Base-by-base conservation (phyloP, 2,113 vertebrate genomes). In the mouse (Mus musculus) region DNA sequence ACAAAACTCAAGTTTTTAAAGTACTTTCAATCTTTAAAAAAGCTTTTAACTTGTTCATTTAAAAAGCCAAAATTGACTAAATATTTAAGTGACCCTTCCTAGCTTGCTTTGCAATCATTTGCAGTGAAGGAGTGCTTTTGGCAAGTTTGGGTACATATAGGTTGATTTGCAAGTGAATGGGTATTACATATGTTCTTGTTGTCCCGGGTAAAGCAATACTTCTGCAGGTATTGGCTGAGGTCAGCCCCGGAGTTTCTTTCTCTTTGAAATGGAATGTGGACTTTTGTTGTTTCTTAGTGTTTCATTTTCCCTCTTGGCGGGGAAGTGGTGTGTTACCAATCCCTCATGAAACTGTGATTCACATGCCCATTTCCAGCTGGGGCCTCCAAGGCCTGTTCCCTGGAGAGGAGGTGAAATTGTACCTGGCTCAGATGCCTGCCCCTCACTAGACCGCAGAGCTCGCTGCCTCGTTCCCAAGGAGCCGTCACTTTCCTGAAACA, bases 231-330 rank as follows among this genome's bases (percentile, higher is more conserved):
- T 2, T 19, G 63, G 56, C 92, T n/a, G 9, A 46, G 82, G 89
- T 65, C 71, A 95, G 72, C 89, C 54, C 1, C 2, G 2, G 71
- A 24, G 1, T 54, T 59, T 82, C 49, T 49, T 86, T 86, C 52
- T 81, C 85, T n/a, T 16, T 36, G 77, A 82, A 36, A 33, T 71
- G 96, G 96, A 93, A 96, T 96, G 90, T 95, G 96, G 91, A 30
- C 20, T 89, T 89, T 92, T n/a, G 95, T 90, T 94, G 89, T 91
- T 85, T 39, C 88, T 49, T 54, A 14, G 16, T 6, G 28, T 89
- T 84, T 94, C 85, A 4, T 19, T 8, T 91, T 93, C 49, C 90
- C 12, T 65, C 46, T 75, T 86, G 91, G 85, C 93, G 49, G 92
- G 90, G 86, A 94, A 90, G 94, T 39, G 46, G 72, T n/a, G 8